Conservation (phyloP, 2,113 vertebrate species). For the Rostratula benghalensis region DNA sequence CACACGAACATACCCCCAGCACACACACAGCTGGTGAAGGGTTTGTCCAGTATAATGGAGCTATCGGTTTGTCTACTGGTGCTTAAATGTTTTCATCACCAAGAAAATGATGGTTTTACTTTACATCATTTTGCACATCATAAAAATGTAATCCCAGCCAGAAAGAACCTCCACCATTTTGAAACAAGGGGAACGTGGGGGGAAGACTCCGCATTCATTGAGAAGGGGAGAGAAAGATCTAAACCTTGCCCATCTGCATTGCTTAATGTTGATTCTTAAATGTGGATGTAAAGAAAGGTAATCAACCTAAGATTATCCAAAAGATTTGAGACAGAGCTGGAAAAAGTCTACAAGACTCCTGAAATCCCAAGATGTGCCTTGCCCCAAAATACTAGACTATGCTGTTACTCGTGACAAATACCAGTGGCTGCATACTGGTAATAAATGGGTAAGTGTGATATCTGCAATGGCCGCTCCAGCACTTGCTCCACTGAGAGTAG, state of each 20-base stretch:
- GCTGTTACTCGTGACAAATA: neutral
- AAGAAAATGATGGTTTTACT: neutral
- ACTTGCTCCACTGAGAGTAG: neutral
- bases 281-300: neutral
- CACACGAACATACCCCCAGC: neutral
- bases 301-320: neutral
- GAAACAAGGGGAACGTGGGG: neutral
- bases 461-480: neutral
- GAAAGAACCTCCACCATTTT: neutral
- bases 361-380: neutral
- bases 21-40: neutral
- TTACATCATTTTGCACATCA: neutral
- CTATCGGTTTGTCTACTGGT: neutral
- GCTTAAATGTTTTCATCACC: neutral
- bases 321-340: neutral
- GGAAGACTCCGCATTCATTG: neutral
- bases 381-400: neutral
- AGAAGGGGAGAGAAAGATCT: neutral
- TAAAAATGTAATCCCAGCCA: neutral
- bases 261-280: neutral
- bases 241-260: neutral
- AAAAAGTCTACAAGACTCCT: neutral
- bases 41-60: neutral
- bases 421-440: neutral
- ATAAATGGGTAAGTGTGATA: neutral